These are phyloP conservation scores for Takifugu flavidus DNA, from an alignment of 2,113 vertebrate genomes.

Conservation along the genomic window DNA sequence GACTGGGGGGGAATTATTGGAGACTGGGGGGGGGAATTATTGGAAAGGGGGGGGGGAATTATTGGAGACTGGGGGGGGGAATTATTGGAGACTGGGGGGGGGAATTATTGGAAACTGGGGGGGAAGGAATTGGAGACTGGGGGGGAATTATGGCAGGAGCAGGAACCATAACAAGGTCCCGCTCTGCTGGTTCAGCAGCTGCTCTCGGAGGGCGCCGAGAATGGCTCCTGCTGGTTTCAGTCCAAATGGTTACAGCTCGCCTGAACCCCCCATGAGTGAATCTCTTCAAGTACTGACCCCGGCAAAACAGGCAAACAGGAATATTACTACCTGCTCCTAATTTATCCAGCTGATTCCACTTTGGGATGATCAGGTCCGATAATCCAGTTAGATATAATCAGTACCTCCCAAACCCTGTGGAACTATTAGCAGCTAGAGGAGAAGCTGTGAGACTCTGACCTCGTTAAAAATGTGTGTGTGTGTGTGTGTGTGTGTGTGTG, in stretches of 20 bases:
- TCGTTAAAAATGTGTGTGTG: slow-evolving; percentile 57
- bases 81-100: no score
- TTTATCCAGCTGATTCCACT: slow-evolving; percentile 61
- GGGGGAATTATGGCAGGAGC: slow-evolving; percentile 14
- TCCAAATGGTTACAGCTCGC: slow-evolving; percentile 37
- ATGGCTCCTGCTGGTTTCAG: slow-evolving; percentile 16
- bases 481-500: slow-evolving; percentile 28
- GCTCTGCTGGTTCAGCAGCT: slow-evolving; percentile 33
- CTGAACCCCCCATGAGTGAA: slow-evolving; percentile 4
- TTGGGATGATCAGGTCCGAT: slow-evolving; percentile 60
- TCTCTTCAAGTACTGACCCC: slow-evolving; percentile 21
- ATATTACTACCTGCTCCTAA: slow-evolving; percentile 33
- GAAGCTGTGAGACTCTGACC: slow-evolving; percentile 66
- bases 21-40: no score
- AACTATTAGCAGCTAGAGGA: slow-evolving; percentile 62
- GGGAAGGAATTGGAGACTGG: no score
- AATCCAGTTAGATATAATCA: slow-evolving; percentile 71
- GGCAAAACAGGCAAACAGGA: slow-evolving; percentile 12
- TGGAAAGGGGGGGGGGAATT: no score
- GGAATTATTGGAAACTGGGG: no score
- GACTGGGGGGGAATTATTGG: slow-evolving; percentile 14
- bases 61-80: no score
- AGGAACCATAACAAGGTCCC: slow-evolving; percentile 22
- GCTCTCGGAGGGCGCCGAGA: slow-evolving; percentile 15
- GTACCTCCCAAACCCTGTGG: slow-evolving; percentile 63